Evolutionary conservation across 2,113 vertebrate species (phyloP), one percentile per base, ranked within the genome.

Genomic region (Dissostichus mawsoni): DNA sequence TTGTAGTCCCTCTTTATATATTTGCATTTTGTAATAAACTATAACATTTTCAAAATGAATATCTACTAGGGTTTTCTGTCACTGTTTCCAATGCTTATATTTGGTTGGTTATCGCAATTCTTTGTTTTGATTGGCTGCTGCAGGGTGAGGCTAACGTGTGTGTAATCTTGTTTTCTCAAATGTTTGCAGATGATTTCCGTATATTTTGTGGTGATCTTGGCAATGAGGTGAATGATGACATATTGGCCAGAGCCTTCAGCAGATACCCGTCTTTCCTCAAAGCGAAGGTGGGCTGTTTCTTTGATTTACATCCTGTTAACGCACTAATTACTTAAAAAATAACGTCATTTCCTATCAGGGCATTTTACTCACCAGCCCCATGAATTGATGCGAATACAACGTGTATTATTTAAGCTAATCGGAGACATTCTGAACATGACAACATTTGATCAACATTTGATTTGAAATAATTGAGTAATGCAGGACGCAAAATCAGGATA

Each of bases 121-220:
- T 44, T 41, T 29, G 0, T 61, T 64, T 12, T 55, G 55, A 17
- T 41, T 17, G 6, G 13, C 52, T 51, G 44, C 45, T 47, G 20
- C 45, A 13, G 41, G 41, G 17, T 50, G 8, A 13, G n/a, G 10
- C 5, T 69, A 13, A 1, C 1, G 8, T 29, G 2, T 72, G 9
- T 41, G 36, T 41, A 47, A 2, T 36, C 4, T 3, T 52, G 11
- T 44, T 13, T 9, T 25, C 2, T 55, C 11, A 44, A 16, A 23
- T 4, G 17, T 11, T 58, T 72, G 5, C 90, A 98, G 97, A 98
- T 82, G 97, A 98, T 82, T 98, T 98, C 90, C 94, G 97, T 80
- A 97, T 98, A 80, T 98, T 98, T 93, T 98, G 97, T 4, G 97
- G 97, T 2, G 97, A 98, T 63, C 93, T 98, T 72, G 97, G 97